Evolutionary conservation across 2,113 vertebrate species (phyloP).

Genomic region (Tragelaphus imberbis): DNA sequence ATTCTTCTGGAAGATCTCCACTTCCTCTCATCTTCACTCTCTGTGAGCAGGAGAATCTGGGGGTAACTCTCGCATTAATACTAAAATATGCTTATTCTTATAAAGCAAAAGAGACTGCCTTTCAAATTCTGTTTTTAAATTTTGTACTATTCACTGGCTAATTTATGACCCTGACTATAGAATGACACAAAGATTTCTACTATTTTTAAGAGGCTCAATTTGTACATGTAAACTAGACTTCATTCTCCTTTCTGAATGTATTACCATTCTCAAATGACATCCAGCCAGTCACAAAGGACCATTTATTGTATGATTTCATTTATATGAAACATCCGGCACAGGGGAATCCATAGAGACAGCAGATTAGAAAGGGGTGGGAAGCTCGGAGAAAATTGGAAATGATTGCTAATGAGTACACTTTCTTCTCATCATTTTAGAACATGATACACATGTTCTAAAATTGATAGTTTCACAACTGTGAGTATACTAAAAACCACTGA

Average conservation of each 20-base stretch:
- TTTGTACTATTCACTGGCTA: background rate
- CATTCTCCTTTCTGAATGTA: background rate
- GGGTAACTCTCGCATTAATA: background rate
- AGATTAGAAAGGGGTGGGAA: accelerated
- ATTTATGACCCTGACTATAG: background rate
- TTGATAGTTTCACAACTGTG: background rate
- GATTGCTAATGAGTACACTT: accelerated
- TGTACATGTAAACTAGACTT: background rate
- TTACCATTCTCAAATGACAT: background rate
- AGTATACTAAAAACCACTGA: background rate
- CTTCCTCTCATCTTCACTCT: background rate
- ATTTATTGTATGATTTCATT: background rate
- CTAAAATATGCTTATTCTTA: background rate
- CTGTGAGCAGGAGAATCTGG: background rate
- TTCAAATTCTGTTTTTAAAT: background rate
- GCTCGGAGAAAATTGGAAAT: background rate
- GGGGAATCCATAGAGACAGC: background rate
- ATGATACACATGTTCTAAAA: background rate
- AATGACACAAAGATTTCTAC: background rate
- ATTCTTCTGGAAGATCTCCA: background rate
- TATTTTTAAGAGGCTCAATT: background rate
- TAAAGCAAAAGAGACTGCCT: background rate
- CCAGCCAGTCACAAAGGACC: background rate
- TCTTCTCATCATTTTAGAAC: background rate
- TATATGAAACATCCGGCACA: background rate